Conservation (phyloP, 2,113 vertebrate genomes). For the Paracyprichromis sp. region DNA sequence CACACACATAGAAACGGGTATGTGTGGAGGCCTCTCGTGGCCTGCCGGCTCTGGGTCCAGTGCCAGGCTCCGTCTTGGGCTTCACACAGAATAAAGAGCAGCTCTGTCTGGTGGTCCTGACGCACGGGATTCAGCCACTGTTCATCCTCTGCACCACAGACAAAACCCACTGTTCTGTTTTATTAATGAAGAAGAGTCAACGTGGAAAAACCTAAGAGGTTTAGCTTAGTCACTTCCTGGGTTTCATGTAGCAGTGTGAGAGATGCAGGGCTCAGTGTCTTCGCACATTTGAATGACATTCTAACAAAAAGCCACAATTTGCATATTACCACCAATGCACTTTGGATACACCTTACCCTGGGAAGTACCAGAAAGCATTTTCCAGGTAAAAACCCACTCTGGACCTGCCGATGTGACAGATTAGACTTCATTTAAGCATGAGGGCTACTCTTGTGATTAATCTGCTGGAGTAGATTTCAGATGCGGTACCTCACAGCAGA, state of each 20-base stretch:
- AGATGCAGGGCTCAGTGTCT: background rate
- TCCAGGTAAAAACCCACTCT: background rate
- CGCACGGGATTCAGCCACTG: slow-evolving; percentile 55
- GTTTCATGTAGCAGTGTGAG: background rate
- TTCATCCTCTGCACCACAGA: slow-evolving; percentile 64
- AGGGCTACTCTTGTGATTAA: slow-evolving; percentile 15
- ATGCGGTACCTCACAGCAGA: background rate
- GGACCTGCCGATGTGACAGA: background rate
- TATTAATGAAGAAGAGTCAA: slow-evolving; percentile 68
- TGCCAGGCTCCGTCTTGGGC: slow-evolving; percentile 77
- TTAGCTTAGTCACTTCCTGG: slow-evolving; percentile 33
- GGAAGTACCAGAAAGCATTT: background rate
- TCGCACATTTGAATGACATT: background rate
- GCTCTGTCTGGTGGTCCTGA: slow-evolving; percentile 66
- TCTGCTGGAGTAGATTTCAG: slow-evolving; percentile 31
- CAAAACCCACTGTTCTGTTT: slow-evolving; percentile 68
- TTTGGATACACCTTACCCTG: background rate
- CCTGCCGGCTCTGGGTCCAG: slow-evolving; percentile 58
- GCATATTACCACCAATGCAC: background rate
- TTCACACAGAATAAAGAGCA: slow-evolving; percentile 65
- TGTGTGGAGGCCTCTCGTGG: slow-evolving; percentile 8
- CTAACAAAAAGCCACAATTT: background rate
- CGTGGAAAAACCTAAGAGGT: slow-evolving; percentile 30
- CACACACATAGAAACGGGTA: background rate
- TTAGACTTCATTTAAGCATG: background rate